phyloP scores from a whole-genome alignment of 2,888 invertebrate genomes.

The Amblyjoppa fuscipennis region DNA sequence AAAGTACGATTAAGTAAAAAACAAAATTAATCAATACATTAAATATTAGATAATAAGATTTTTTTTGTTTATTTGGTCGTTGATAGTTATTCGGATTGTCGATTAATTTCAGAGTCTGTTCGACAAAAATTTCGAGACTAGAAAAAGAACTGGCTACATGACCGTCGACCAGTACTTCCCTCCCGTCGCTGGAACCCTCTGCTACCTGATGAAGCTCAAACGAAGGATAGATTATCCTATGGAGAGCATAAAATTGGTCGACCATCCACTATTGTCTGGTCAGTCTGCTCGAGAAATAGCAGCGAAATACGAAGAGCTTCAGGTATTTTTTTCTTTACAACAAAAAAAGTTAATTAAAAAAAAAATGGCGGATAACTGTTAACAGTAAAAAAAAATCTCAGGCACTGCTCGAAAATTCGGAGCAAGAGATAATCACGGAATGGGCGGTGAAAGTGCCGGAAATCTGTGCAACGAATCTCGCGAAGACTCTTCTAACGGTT shows the following conservation, averaged over 20 bases:
- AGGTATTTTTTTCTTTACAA: constrained; percentile 71
- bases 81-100: constrained; percentile 9
- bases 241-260: constrained; percentile 88
- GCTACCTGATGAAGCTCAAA: constrained; percentile 90
- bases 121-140: constrained; percentile 73
- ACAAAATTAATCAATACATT: neutral
- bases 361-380: neutral
- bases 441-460: constrained; percentile 90
- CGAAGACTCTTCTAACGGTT: constrained; percentile 88
- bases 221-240: constrained; percentile 87
- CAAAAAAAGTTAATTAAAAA: constrained; percentile 19
- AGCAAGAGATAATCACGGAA: constrained; percentile 88
- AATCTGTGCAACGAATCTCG: constrained; percentile 88
- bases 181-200: constrained; percentile 91
- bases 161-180: constrained; percentile 90
- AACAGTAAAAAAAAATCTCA: constrained; percentile 55
- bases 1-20: constrained; percentile 85
- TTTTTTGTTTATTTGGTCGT: neutral
- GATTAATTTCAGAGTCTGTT: constrained; percentile 73
- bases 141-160: constrained; percentile 65
- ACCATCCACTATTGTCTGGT: constrained; percentile 87
- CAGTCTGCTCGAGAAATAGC: constrained; percentile 72
- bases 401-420: constrained; percentile 88
- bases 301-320: constrained; percentile 75
- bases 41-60: neutral